Percentiles rank a stretch among this genome's conserved stretches.
Evolutionary conservation across 1,140 invertebrate species (phyloP).

Genomic region (Trachelipus rathkii): DNA sequence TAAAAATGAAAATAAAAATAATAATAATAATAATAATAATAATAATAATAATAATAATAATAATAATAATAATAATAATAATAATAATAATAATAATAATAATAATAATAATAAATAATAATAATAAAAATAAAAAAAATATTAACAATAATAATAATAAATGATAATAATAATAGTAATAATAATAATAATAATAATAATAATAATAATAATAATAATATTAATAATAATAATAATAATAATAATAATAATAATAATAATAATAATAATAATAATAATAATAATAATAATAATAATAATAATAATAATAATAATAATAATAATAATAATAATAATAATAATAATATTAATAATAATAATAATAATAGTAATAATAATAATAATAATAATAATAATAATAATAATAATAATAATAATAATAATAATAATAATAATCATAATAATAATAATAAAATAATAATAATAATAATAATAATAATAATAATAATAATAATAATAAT

Average conservation of each 20-base stretch:
- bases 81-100: constrained; percentile 18
- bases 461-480: too few relatives aligned
- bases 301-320: too few relatives aligned
- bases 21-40: constrained; percentile 19
- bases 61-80: constrained; percentile 19
- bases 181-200: too few relatives aligned
- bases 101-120: constrained; percentile 17
- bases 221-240: too few relatives aligned
- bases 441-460: constrained; percentile 6
- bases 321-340: background rate
- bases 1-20: too few relatives aligned
- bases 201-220: too few relatives aligned
- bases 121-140: background rate
- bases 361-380: constrained; percentile 14
- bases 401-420: constrained; percentile 17
- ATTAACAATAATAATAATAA: too few relatives aligned
- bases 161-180: too few relatives aligned
- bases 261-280: too few relatives aligned
- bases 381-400: constrained; percentile 22
- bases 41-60: constrained; percentile 19
- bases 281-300: too few relatives aligned
- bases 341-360: constrained; percentile 19
- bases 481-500: too few relatives aligned
- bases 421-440: constrained; percentile 7
- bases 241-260: too few relatives aligned